Evolutionary conservation across 1,140 invertebrate genomes (phyloP), one percentile per base, ranked within the genome.

Genomic region (Chymomyza costata): DNA sequence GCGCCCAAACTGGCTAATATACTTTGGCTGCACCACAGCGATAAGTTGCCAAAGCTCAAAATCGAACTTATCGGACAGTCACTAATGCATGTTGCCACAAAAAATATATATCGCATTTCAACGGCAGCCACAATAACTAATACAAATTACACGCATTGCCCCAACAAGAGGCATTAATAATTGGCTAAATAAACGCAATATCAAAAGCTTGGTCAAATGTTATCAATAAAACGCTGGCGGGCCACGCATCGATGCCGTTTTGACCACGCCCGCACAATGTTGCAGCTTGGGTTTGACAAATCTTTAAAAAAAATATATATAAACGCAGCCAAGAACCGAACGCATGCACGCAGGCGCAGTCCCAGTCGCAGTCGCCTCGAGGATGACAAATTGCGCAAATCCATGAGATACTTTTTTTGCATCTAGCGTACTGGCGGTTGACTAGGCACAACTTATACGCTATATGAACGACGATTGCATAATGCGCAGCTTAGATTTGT

Each of bases 321-420:
- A 38, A 38, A 38, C 35, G 15, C 11, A 38, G 11, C 15, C 35
- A 10, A 38, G 14, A 13, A n/a, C n/a, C n/a, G n/a, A n/a, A n/a
- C n/a, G n/a, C n/a, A n/a, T n/a, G n/a, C 35, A 19, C 31, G 25
- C 18, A 50, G 45, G 53, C 53, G 28, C 49, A 56, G 53, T 50
- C 41, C 41, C 39, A 43, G 37, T 19, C 37, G 50, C 38, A 21
- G 39, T 47, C 28, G 44, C 64, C 69, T 51, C 47, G 66, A 65
- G 73, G 73, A 80, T 80, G 73, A 80, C 73, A 80, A 80, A 80
- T 80, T 80, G 73, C 73, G 73, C 73, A 80, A 80, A 80, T 73
- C 73, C 74, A 80, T 80, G 73, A 80, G 73, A 80, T 80, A 78
- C 74, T 80, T 80, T 73, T 58, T 38, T 5, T 38, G 7, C 25